Evolutionary conservation across 2,888 invertebrate species (phyloP), one percentile per base, ranked within the genome.

Genomic region (Sthenelais limicola): DNA sequence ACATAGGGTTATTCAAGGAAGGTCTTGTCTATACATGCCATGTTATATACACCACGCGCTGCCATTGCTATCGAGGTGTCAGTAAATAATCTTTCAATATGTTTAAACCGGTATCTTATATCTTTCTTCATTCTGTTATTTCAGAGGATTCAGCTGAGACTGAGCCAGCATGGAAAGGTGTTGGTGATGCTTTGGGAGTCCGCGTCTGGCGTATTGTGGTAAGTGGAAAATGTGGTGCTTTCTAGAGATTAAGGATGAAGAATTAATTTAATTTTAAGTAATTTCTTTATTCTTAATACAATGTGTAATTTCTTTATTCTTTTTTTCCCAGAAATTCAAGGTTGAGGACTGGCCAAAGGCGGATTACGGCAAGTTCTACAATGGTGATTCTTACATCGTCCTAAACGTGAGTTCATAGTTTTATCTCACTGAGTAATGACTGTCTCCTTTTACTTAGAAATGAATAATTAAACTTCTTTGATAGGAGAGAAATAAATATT

Each of bases 141-240:
- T 21, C 78, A 87, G 86, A 87, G 84, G 84, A 81, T 30, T 83
- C 86, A 4, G 86, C 87, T 2, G 77, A 80, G 33, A 77, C 77
- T 15, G 87, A 87, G 73, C 78, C 80, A 26, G 86, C 86, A 0
- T 87, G 87, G 87, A 74, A 80, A 47, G 79, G 78, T 21, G 82
- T 82, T 5, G 85, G 86, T 3, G 52, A 78, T 35, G 78, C 80
- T 75, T 77, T 80, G 0, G 86, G 86, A 0, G 47, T 86, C 7
- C 80, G 85, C 73, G 82, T 87, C 71, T 87, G 87, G 87, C 79
- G 86, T 68, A 86, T 87, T 72, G 85, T 83, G 81, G 86, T 85
- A 70, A 76, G 83, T 81, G 15, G 24, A 52, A 15, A 24, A 30
- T 56, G 9, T n/a, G 43, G 24, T 12, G 15, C 43, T 43, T 43